phyloP scores from a whole-genome alignment of 2,888 invertebrate genomes.

The Cremastinae sp. region DNA sequence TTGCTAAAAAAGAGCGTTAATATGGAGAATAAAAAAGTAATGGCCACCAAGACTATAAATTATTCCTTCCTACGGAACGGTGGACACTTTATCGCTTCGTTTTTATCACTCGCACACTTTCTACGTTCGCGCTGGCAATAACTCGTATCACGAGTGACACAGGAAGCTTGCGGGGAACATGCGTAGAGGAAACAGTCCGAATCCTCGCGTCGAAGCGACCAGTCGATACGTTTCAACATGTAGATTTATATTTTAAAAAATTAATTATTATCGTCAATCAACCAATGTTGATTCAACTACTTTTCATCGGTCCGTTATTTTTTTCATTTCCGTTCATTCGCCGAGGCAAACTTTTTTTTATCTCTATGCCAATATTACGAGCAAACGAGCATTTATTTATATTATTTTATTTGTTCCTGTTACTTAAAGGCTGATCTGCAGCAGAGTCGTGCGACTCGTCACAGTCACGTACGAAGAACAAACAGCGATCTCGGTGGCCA shows the following conservation, averaged over 20 bases:
- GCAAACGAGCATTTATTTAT: neutral
- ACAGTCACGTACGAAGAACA: conserved; percentile 82
- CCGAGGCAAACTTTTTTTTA: conserved; percentile 3
- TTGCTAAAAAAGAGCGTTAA: too few species aligned
- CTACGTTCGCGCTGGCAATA: conserved; percentile 14
- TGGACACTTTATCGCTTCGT: neutral
- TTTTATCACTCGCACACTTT: conserved; percentile 19
- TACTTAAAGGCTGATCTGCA: conserved; percentile 81
- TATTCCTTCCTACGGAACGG: neutral
- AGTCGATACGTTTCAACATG: conserved; percentile 49
- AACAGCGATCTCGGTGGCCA: conserved; percentile 84
- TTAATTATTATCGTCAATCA: neutral
- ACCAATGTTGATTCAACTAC: conserved; percentile 21
- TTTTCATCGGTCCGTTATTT: neutral
- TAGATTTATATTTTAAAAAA: conserved; percentile 29
- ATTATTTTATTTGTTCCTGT: neutral
- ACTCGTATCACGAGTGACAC: conserved; percentile 49
- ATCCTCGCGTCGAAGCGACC: conserved; percentile 32
- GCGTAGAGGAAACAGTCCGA: conserved; percentile 47
- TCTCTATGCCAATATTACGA: conserved; percentile 61
- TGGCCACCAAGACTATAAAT: neutral
- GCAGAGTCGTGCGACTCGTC: conserved; percentile 78
- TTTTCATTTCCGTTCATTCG: neutral
- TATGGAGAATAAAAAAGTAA: neutral
- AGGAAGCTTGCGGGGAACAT: conserved; percentile 48